Conservation (phyloP, 2,113 vertebrate species). For the Nestor notabilis region DNA sequence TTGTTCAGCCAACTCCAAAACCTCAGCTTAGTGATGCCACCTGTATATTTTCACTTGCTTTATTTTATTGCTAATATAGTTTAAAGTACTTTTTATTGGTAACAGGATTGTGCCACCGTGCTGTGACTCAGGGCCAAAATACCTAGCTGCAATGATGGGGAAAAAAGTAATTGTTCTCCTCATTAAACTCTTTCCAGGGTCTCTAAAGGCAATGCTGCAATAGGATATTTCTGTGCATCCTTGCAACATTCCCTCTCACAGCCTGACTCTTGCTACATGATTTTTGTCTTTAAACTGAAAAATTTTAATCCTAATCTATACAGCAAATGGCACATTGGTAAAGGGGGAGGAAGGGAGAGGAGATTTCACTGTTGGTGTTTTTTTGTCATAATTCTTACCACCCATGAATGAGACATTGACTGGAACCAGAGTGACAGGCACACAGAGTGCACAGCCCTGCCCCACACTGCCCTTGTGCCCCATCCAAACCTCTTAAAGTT, state of each 20-base stretch:
- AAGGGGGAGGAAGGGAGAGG: background rate
- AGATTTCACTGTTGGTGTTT: background rate
- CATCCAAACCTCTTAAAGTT: background rate
- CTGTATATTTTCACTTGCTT: slow-evolving; percentile 30
- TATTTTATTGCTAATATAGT: background rate
- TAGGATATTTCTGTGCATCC: background rate
- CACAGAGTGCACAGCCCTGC: background rate
- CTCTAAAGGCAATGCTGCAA: accelerated
- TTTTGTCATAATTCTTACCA: background rate
- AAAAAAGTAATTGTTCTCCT: background rate
- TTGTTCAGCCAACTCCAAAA: background rate
- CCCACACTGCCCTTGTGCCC: background rate
- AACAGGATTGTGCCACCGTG: background rate
- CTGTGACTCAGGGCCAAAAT: background rate
- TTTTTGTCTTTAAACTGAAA: background rate
- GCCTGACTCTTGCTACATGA: background rate
- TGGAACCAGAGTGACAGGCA: background rate
- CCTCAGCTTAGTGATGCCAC: slow-evolving; percentile 27
- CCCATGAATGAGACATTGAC: accelerated
- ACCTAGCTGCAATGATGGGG: background rate
- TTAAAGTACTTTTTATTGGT: background rate
- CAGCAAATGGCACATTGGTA: background rate
- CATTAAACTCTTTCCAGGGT: background rate
- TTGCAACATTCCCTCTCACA: background rate
- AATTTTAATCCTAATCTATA: background rate